These are phyloP conservation scores for Tetrapedia diversipes DNA, from an alignment of 2,888 invertebrate genomes.

Conservation along the genomic window DNA sequence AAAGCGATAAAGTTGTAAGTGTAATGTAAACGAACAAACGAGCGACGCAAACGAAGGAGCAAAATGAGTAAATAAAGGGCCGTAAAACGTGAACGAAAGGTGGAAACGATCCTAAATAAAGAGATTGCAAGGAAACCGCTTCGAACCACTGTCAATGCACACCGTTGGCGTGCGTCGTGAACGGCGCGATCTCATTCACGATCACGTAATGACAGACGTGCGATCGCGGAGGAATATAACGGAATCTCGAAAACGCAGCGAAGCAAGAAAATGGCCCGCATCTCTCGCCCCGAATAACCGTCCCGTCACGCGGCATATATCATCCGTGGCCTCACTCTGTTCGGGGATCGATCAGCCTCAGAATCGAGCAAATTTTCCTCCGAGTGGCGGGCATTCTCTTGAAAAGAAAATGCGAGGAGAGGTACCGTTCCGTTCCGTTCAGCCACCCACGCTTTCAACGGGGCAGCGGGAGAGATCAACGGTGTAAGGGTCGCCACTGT, in stretches of 20 bases:
- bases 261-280: constrained; percentile 13
- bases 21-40: no score
- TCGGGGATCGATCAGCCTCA: constrained; percentile 23
- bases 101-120: no score
- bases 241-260: neutral
- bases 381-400: constrained; percentile 7
- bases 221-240: neutral
- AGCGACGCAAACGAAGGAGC: no score
- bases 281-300: neutral
- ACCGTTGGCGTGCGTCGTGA: no score
- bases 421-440: constrained; percentile 44
- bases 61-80: no score
- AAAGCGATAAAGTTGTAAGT: no score
- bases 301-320: constrained; percentile 24
- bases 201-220: no score
- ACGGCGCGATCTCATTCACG: no score
- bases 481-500: no score
- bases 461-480: constrained; percentile 26
- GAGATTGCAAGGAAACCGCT: no score
- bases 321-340: constrained; percentile 8
- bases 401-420: constrained; percentile 41
- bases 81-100: no score
- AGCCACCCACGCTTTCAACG: constrained; percentile 70
- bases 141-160: no score
- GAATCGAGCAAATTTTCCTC: constrained; percentile 41